These are phyloP conservation scores for Sternotherus odoratus DNA, from an alignment of 2,797 vertebrate species.

Conservation along the genomic window DNA sequence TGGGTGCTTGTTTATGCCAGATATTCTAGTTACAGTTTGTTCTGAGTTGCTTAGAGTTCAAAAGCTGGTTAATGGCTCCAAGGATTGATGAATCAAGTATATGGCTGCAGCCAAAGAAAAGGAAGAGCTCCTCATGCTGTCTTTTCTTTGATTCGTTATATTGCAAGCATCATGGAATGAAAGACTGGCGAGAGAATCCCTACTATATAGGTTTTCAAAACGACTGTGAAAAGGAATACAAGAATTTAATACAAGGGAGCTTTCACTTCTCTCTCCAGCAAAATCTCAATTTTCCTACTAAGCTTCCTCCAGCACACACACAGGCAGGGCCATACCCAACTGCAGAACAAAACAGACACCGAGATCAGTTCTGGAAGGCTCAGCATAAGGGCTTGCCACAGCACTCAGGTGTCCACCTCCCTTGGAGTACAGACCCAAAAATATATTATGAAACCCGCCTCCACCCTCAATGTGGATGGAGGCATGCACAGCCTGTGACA, in stretches of 20 bases:
- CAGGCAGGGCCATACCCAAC: too few species aligned
- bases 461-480: too few species aligned
- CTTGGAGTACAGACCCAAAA: too few species aligned
- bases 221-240: background rate
- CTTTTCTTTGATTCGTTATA: background rate
- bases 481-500: too few species aligned
- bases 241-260: background rate
- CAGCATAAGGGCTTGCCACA: too few species aligned
- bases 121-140: background rate
- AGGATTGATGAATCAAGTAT: background rate
- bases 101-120: background rate
- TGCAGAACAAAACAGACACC: too few species aligned
- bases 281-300: background rate
- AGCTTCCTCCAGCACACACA: too few species aligned
- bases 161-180: background rate
- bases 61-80: background rate
- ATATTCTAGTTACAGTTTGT: background rate
- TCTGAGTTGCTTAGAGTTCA: conserved; percentile 1
- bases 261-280: background rate
- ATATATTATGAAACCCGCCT: too few species aligned
- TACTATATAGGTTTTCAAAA: background rate
- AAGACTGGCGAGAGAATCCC: background rate
- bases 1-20: background rate
- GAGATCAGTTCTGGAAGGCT: too few species aligned
- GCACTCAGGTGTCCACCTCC: too few species aligned